Percentiles rank a stretch among this genome's conserved stretches.
Evolutionary conservation across 2,888 invertebrate genomes (phyloP).

Genomic region (Digitonthophagus gazella): DNA sequence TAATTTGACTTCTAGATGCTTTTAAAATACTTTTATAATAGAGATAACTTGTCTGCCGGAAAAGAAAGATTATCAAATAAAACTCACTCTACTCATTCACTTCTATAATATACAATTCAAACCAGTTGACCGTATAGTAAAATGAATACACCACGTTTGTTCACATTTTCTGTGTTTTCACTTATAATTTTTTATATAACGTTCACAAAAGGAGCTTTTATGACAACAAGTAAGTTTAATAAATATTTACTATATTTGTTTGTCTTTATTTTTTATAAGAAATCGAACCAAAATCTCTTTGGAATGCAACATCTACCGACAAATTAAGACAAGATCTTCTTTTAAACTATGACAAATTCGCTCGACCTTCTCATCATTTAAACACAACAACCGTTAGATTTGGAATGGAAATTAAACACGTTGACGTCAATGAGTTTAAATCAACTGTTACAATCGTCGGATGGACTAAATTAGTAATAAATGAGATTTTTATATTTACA

Average conservation of each 20-base stretch:
- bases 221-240: conserved; percentile 8
- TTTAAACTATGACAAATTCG: conserved; percentile 57
- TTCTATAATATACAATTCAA: too few species aligned
- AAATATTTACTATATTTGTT: too few species aligned
- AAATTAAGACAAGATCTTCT: conserved; percentile 58
- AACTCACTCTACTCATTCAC: not conserved
- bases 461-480: conserved; percentile 65
- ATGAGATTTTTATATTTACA: too few species aligned
- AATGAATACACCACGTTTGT: not conserved
- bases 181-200: not conserved
- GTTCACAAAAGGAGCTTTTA: not conserved
- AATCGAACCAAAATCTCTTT: conserved; percentile 49
- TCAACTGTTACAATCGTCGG: conserved; percentile 60
- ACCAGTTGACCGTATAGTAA: too few species aligned
- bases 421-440: conserved; percentile 64
- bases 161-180: not conserved
- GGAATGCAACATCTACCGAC: conserved; percentile 60
- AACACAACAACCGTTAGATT: conserved; percentile 55
- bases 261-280: too few species aligned
- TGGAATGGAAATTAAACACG: conserved; percentile 60
- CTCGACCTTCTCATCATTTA: conserved; percentile 56
- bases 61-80: not conserved
- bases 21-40: too few species aligned
- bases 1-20: too few species aligned
- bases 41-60: not conserved